A percentile compares a stretch with the other conserved stretches of the same genome.
Evolutionary conservation across 2,113 vertebrate genomes (phyloP).

Genomic region (Eurypyga helias): DNA sequence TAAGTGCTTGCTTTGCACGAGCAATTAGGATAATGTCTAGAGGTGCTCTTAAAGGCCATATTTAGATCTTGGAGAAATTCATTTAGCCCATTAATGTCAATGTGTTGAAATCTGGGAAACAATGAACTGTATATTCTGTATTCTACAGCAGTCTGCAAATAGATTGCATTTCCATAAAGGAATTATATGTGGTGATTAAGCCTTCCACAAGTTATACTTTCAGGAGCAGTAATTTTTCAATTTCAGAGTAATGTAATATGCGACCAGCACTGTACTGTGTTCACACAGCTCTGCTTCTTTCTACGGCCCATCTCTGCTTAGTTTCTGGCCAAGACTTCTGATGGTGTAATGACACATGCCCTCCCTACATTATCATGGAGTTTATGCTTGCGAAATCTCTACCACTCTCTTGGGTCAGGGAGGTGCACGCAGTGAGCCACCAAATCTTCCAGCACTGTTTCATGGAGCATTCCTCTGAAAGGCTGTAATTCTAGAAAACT

Average conservation of each 20-base stretch:
- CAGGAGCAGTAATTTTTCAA: not conserved
- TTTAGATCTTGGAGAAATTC: not conserved
- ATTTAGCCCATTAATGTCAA: not conserved
- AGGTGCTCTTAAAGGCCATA: not conserved
- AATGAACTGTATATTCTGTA: not conserved
- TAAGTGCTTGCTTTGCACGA: not conserved
- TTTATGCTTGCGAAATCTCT: conserved; percentile 9
- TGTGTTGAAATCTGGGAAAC: not conserved
- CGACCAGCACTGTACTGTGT: not conserved
- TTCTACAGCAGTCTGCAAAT: not conserved
- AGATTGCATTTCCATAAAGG: not conserved
- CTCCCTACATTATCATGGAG: not conserved
- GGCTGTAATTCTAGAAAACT: not conserved
- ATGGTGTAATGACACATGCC: not conserved
- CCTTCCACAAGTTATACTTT: not conserved
- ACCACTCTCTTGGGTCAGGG: not conserved
- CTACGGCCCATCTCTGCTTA: not conserved
- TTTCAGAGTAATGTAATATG: not conserved
- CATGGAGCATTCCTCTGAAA: not conserved
- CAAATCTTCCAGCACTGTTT: not conserved
- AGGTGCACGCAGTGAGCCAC: not conserved
- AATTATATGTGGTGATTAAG: not conserved
- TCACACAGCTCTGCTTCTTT: not conserved
- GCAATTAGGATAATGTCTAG: not conserved
- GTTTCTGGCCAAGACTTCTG: not conserved